phyloP scores from a whole-genome alignment of 2,888 invertebrate genomes.

The Brachynemurus nebulosus region DNA sequence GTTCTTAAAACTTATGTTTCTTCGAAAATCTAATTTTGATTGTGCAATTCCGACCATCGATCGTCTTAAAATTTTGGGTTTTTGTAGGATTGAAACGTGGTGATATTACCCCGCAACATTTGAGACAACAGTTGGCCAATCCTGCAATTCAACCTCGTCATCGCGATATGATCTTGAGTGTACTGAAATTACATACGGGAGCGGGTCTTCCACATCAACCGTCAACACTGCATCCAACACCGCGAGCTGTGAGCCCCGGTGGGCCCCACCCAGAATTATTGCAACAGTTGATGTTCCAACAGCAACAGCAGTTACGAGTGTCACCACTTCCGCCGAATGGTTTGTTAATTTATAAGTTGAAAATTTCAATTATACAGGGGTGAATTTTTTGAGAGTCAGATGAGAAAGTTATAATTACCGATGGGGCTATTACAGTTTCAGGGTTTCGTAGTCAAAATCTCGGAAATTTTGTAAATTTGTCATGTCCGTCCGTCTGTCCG shows the following conservation, averaged over 20 bases:
- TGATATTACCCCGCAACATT: slow-evolving; percentile 58
- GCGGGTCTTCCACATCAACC: slow-evolving; percentile 3
- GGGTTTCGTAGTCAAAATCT: too few species aligned
- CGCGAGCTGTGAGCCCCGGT: slow-evolving; percentile 29
- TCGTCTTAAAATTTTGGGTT: too few species aligned
- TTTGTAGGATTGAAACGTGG: slow-evolving; percentile 56
- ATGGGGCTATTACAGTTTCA: too few species aligned
- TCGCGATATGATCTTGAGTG: slow-evolving; percentile 53
- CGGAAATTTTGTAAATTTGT: too few species aligned
- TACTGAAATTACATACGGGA: slow-evolving; percentile 37
- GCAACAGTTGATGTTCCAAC: slow-evolving; percentile 33
- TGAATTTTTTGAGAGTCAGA: too few species aligned
- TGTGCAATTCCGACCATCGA: too few species aligned
- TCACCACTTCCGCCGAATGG: slow-evolving; percentile 50
- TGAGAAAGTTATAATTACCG: too few species aligned
- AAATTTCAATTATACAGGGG: neutral
- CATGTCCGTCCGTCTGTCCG: too few species aligned
- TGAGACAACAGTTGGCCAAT: slow-evolving; percentile 63
- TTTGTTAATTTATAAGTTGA: slow-evolving; percentile 26
- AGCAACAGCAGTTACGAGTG: slow-evolving; percentile 39
- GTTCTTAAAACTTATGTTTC: too few species aligned
- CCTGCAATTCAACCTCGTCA: slow-evolving; percentile 60
- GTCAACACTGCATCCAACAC: slow-evolving; percentile 17
- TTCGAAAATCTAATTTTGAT: too few species aligned
- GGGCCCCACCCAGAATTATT: slow-evolving; percentile 30